Conservation (phyloP, 1,140 invertebrate genomes). For the Campodea augens region DNA sequence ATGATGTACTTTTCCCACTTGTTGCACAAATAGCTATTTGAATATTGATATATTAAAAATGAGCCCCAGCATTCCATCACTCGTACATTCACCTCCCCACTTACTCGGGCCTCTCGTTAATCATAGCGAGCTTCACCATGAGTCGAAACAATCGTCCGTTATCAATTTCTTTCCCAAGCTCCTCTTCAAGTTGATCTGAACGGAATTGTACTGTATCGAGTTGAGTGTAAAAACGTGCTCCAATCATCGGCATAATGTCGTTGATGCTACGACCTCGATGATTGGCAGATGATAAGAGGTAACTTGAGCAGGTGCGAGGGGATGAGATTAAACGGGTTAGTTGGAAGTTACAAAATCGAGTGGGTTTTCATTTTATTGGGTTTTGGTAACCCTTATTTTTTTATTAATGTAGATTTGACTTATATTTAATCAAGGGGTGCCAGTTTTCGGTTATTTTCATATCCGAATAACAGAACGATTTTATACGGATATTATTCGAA, state of each 20-base stretch:
- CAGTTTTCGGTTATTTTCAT: no score
- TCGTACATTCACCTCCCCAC: no score
- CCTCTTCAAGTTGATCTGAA: conserved; percentile 73
- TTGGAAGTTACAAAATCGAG: conserved; percentile 8
- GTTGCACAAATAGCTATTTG: no score
- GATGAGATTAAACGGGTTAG: conserved; percentile 5
- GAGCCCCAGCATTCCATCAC: no score
- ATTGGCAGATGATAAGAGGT: conserved; percentile 53
- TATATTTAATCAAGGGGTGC: no score
- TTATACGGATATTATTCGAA: no score
- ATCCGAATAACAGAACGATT: no score
- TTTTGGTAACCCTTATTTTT: no score
- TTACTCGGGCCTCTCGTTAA: conserved; percentile 87
- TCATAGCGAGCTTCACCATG: conserved; percentile 69
- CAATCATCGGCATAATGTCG: conserved; percentile 98
- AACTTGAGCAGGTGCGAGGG: conserved; percentile 30
- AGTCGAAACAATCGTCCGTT: conserved; percentile 82
- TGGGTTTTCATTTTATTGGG: no score
- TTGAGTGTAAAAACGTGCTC: conserved; percentile 88
- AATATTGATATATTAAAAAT: no score
- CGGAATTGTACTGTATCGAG: conserved; percentile 72
- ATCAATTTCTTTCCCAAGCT: conserved; percentile 81
- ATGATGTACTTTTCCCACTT: no score
- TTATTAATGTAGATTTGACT: no score
- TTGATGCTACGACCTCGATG: conserved; percentile 56